A percentile compares a stretch with the other conserved stretches of the same genome.
Evolutionary conservation across 2,797 vertebrate genomes (phyloP).

Genomic region (Xenops minutus): DNA sequence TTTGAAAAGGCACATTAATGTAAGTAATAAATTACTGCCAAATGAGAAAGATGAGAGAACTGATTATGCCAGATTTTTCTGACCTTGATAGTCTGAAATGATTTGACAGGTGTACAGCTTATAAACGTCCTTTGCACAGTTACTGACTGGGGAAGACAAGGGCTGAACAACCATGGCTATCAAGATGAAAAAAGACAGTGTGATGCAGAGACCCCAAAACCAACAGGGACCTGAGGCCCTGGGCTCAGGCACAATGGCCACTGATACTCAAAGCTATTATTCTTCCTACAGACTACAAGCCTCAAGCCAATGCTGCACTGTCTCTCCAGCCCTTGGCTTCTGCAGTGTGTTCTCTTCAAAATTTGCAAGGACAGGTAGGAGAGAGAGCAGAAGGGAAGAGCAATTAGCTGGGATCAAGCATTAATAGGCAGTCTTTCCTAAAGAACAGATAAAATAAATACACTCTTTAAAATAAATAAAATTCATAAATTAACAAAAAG

Average conservation of each 20-base stretch:
- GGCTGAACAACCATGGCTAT: background rate
- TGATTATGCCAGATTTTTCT: background rate
- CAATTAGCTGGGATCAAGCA: background rate
- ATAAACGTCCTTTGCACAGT: background rate
- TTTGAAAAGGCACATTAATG: background rate
- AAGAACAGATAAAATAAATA: background rate
- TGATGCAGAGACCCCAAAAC: background rate
- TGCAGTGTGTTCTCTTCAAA: fast-evolving
- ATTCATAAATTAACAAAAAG: background rate
- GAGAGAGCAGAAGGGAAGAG: background rate
- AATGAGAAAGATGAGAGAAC: background rate
- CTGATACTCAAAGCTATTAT: background rate
- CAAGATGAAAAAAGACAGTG: background rate
- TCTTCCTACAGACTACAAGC: background rate
- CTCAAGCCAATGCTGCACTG: background rate
- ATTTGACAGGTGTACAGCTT: background rate
- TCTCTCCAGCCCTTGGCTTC: background rate
- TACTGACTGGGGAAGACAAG: background rate
- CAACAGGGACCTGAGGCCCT: background rate
- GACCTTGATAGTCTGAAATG: background rate
- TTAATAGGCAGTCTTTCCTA: background rate
- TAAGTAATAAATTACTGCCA: background rate
- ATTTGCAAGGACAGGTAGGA: background rate
- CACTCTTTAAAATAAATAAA: background rate
- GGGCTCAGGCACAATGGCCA: background rate